Evolutionary conservation across 2,888 invertebrate species (phyloP).

Genomic region (Heteropelma amictum): DNA sequence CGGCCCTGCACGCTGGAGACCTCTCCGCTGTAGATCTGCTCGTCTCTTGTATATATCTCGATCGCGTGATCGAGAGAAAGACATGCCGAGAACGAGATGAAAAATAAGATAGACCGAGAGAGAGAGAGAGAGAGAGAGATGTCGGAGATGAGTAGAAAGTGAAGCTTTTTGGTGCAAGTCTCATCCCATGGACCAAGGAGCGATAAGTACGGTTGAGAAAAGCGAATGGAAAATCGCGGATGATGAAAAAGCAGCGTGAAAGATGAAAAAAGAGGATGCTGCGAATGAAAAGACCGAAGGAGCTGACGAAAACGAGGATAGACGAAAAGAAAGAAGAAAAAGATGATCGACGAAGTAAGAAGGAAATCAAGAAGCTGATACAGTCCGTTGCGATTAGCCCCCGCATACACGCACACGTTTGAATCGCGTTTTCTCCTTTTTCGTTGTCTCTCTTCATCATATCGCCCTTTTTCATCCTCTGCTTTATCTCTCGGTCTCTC

Average conservation of each 20-base stretch:
- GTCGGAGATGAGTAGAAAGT: not conserved
- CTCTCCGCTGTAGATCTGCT: constrained; percentile 41
- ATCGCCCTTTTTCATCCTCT: constrained; percentile 42
- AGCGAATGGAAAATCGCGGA: not conserved
- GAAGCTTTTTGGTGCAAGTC: too few species aligned
- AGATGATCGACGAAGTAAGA: constrained; percentile 1
- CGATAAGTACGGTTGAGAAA: not conserved
- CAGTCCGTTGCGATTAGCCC: constrained; percentile 41
- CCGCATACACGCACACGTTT: constrained; percentile 26
- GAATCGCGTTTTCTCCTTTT: constrained; percentile 13
- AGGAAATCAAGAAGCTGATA: constrained; percentile 25
- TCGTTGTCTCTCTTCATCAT: constrained; percentile 25
- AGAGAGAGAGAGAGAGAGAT: not conserved
- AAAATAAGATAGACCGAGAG: not conserved
- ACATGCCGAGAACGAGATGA: too few species aligned
- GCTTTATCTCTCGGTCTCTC: constrained; percentile 6
- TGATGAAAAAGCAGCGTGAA: not conserved
- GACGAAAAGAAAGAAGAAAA: not conserved
- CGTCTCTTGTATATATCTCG: constrained; percentile 37
- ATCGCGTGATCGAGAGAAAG: constrained; percentile 23
- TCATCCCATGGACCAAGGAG: not conserved
- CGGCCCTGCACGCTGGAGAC: constrained; percentile 38
- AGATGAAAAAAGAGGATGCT: not conserved
- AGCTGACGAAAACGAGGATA: constrained; percentile 10
- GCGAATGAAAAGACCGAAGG: constrained; percentile 9